Base-by-base conservation (phyloP, 2,113 vertebrate species). In the Enhydra lutris region DNA sequence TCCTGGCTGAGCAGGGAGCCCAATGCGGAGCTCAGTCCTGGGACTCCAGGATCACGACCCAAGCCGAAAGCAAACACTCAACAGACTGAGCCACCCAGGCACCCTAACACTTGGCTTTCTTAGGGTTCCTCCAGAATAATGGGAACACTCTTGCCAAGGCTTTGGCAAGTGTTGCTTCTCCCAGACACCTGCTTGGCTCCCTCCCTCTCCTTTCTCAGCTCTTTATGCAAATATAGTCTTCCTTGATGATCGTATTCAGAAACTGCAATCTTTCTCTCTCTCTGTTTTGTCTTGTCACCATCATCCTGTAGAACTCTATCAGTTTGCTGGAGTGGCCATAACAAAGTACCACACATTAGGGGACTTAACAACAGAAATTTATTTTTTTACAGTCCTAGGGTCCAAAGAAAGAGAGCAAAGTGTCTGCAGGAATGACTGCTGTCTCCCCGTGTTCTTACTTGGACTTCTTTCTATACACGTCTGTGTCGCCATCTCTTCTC, bases 11-110 rank as follows among this genome's bases (percentile, higher is more conserved):
- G 31, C 14, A 67, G 14, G 63, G 14, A 67, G 31, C 31, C 63
- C 31, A 34, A 1, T 0, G 1, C 0, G 1, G 63, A 15, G 31
- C 63, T 67, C 63, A 34, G 11, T 34, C 31, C 31, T 15, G 14
- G 14, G 63, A 17, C 14, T 67, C 14, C 3, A 15, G 29, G 63
- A 34, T 67, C 15, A 34, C 7, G 31, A 15, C 63, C 63, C 3
- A 7, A 67, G 63, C 63, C 1, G 3, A 67, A 67, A 31, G 63
- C 14, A 34, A 3, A 34, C 14, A 3, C 31, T 67, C 63, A 34
- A 17, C 0, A 6, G 6, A 67, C 63, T 34, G 31, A 67, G 14
- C 31, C 31, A 67, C 31, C 63, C 31, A 67, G 63, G 15, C 5
- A 14, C 63, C 63, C 31, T 31, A 29, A 17, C 34, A 13, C 67